Conservation (phyloP, 2,797 vertebrate species). For the Muraenolepis orangiensis region DNA sequence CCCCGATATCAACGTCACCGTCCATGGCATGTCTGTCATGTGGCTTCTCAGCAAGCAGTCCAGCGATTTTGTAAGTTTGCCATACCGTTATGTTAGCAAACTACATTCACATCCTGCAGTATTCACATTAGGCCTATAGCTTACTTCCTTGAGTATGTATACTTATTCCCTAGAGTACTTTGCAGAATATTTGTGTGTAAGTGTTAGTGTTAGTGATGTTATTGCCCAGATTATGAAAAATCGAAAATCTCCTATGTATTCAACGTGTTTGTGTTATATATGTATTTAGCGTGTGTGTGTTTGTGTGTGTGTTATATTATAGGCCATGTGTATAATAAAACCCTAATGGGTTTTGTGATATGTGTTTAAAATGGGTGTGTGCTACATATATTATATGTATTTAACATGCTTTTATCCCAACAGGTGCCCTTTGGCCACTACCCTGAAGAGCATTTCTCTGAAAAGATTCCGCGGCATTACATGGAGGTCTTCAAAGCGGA, state of each 20-base stretch:
- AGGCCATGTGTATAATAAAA: too few relatives aligned
- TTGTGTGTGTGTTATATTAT: too few relatives aligned
- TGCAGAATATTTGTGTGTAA: too few relatives aligned
- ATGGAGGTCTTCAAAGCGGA: background rate
- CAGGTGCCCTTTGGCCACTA: background rate
- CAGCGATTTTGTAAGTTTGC: constrained; percentile 55
- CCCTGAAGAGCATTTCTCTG: constrained; percentile 2
- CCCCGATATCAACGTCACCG: constrained; percentile 39
- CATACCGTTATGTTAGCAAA: too few relatives aligned
- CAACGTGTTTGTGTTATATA: too few relatives aligned
- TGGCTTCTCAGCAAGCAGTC: constrained; percentile 55
- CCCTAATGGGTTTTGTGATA: too few relatives aligned
- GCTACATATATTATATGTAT: background rate
- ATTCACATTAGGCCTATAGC: background rate
- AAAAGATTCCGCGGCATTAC: background rate
- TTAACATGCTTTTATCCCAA: background rate
- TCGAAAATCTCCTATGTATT: too few relatives aligned
- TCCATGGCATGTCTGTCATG: constrained; percentile 29
- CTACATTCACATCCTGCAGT: background rate
- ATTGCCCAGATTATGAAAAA: too few relatives aligned
- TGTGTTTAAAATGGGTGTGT: too few relatives aligned
- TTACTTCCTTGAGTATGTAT: constrained; percentile 5
- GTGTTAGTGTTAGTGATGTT: too few relatives aligned
- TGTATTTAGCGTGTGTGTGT: too few relatives aligned
- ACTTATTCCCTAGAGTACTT: background rate